These are phyloP conservation scores for Andrena chrysosceles DNA, from an alignment of 2,888 invertebrate genomes.

Conservation along the genomic window DNA sequence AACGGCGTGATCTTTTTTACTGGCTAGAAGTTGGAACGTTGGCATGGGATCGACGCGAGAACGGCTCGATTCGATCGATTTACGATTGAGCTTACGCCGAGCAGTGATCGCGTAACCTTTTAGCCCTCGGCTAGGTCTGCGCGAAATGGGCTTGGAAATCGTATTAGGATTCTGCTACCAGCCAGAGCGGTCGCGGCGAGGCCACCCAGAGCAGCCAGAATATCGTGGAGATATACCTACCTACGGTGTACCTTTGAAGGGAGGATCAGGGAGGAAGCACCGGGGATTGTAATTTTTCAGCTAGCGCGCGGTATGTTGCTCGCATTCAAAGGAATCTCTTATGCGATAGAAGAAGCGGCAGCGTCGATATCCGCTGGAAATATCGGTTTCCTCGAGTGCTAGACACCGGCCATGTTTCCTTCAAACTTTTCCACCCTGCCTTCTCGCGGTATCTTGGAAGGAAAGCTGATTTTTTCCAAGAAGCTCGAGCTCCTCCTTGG, in stretches of 20 bases:
- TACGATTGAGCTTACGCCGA: conserved; percentile 38
- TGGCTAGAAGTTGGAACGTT: conserved; percentile 2
- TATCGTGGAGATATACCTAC: conserved; percentile 34
- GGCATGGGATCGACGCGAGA: conserved; percentile 14
- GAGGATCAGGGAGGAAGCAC: conserved; percentile 4
- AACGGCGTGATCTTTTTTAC: conserved; percentile 14
- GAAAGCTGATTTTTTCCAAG: conserved; percentile 1
- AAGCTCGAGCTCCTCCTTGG: background rate
- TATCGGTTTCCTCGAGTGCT: conserved; percentile 41
- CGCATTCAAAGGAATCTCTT: conserved; percentile 55
- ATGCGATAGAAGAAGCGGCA: conserved; percentile 41
- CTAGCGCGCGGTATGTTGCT: conserved; percentile 14
- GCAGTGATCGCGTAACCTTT: conserved; percentile 16
- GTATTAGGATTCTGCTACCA: conserved; percentile 52
- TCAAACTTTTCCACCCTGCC: background rate
- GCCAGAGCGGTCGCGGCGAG: background rate
- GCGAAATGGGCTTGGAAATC: conserved; percentile 54
- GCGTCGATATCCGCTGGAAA: conserved; percentile 53
- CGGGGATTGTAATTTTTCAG: conserved; percentile 53
- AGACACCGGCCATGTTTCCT: background rate
- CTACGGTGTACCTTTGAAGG: conserved; percentile 26
- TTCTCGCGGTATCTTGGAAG: background rate
- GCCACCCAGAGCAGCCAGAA: conserved; percentile 9
- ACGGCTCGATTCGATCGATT: conserved; percentile 58
- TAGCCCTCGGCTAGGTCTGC: conserved; percentile 9